These are phyloP conservation scores for Eristalinus sepulchralis DNA, from an alignment of 2,888 invertebrate species.

Conservation along the genomic window DNA sequence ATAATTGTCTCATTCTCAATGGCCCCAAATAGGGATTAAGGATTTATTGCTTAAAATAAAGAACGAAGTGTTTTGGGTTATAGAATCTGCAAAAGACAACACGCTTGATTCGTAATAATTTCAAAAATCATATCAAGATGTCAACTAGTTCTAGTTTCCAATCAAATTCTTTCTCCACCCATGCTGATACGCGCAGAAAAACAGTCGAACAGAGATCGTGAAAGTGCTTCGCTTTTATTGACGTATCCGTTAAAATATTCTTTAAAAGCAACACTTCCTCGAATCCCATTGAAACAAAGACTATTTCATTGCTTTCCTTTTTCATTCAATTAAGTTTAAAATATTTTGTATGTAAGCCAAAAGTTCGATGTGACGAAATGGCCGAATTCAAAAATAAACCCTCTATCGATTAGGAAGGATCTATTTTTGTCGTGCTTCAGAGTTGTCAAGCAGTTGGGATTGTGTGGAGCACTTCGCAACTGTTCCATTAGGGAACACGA, in stretches of 20 bases:
- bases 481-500: neutral
- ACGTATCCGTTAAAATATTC: neutral
- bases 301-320: neutral
- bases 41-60: too few species aligned
- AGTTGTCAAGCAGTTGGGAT: neutral
- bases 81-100: too few species aligned
- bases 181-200: neutral
- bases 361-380: conserved; percentile 36
- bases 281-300: neutral
- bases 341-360: conserved; percentile 41
- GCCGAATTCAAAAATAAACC: conserved; percentile 41
- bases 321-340: neutral
- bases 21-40: too few species aligned
- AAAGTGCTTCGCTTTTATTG: too few species aligned
- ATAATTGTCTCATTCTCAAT: too few species aligned
- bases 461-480: neutral
- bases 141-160: too few species aligned
- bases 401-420: conserved; percentile 27
- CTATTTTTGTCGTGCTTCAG: conserved; percentile 18
- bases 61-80: too few species aligned
- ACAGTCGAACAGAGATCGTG: too few species aligned
- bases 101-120: too few species aligned
- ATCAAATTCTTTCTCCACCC: too few species aligned
- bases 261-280: neutral
- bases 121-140: too few species aligned